phyloP scores from a whole-genome alignment of 1,140 invertebrate genomes.

The Brachionus paranguensis region DNA sequence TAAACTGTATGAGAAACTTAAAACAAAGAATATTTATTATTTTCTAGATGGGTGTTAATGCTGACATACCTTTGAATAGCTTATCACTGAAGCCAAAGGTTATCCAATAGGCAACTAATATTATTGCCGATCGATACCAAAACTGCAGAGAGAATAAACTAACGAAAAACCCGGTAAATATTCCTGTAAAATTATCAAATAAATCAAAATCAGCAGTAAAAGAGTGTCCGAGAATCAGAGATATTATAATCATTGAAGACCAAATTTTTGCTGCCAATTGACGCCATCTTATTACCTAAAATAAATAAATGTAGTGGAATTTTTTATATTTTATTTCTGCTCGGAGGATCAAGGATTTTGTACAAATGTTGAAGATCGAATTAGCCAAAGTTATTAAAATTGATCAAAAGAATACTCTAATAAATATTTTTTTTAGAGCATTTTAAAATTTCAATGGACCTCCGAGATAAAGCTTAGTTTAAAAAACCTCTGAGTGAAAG shows the following conservation, averaged over 20 bases:
- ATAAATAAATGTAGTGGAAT: background rate
- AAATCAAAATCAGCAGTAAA: background rate
- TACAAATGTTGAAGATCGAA: too few species aligned
- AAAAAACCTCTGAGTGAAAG: background rate
- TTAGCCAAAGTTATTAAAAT: too few species aligned
- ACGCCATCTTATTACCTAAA: constrained; percentile 6
- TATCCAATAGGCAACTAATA: background rate
- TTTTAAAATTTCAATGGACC: background rate
- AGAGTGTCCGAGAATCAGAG: background rate
- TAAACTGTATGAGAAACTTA: background rate
- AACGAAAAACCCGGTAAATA: background rate
- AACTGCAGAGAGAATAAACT: background rate
- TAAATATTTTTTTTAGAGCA: background rate
- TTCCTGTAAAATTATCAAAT: background rate
- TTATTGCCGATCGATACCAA: background rate
- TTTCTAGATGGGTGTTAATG: background rate
- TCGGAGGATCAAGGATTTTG: too few species aligned
- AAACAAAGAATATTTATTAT: background rate
- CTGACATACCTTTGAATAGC: background rate
- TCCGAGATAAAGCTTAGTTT: background rate
- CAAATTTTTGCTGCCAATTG: constrained; percentile 4
- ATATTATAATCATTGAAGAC: background rate
- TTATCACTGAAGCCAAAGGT: background rate
- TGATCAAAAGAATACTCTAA: too few species aligned
- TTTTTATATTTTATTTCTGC: background rate